phyloP scores from a whole-genome alignment of 1,140 invertebrate genomes.

The Prorops nasuta region DNA sequence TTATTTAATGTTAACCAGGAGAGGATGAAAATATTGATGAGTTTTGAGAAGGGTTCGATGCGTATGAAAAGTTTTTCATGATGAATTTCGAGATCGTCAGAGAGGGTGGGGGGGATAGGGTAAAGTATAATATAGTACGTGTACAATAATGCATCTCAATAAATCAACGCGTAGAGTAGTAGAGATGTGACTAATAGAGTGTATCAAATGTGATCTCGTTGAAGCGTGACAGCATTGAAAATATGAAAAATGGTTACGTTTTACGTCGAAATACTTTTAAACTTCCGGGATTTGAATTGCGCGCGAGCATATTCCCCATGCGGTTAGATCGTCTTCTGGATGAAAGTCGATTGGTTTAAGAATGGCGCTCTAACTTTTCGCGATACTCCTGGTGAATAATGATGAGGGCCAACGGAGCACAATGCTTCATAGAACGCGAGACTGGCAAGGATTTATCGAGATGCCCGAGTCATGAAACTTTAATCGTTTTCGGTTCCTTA shows the following conservation, averaged over 20 bases:
- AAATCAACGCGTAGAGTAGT: slow-evolving; percentile 47
- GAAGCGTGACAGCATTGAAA: slow-evolving; percentile 39
- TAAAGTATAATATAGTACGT: no score
- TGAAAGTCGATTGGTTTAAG: slow-evolving; percentile 28
- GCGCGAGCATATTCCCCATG: slow-evolving; percentile 35
- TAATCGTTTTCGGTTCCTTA: not conserved
- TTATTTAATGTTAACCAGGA: no score
- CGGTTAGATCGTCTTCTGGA: slow-evolving; percentile 17
- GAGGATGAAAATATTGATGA: no score
- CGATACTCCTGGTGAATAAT: slow-evolving; percentile 26
- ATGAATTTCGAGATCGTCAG: no score
- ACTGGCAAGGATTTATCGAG: slow-evolving; percentile 21
- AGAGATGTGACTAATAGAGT: slow-evolving; percentile 50
- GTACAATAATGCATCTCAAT: slow-evolving; percentile 28
- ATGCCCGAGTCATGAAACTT: not conserved
- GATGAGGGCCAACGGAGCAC: no score
- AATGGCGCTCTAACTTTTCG: slow-evolving; percentile 31
- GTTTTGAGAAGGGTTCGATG: no score
- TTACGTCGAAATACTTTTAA: slow-evolving; percentile 55
- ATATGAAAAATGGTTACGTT: slow-evolving; percentile 47
- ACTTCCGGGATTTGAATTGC: slow-evolving; percentile 43
- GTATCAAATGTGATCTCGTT: slow-evolving; percentile 47
- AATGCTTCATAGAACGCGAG: slow-evolving; percentile 15
- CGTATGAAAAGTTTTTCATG: no score
- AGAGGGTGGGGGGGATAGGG: no score